Base-by-base conservation (phyloP, 2,888 invertebrate genomes). In the Empis livida region DNA sequence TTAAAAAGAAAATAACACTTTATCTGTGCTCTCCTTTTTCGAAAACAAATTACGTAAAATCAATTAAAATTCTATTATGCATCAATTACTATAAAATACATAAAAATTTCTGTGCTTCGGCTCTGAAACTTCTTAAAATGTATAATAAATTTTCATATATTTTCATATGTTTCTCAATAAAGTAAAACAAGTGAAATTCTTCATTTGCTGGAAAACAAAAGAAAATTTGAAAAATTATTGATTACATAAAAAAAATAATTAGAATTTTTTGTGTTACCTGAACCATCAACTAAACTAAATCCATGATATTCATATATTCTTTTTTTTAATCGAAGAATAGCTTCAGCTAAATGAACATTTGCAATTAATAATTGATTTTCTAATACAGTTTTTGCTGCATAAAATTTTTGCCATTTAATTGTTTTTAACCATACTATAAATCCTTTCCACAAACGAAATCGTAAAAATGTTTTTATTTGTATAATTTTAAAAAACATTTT, bases 361-460 rank as follows among this genome's bases (percentile, higher is more conserved):
- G 82, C 75, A 51, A 83, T 76, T 57, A 90, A 89, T 1, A 89
- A 71, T 61, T 82, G 79, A 38, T 81, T 77, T 15, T 76, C 73
- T 16, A 92, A 64, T 53, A 70, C 71, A 47, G 70, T 71, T 51
- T 78, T 73, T 2, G 82, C 76, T 16, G 71, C 68, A 31, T 70
- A 71, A 46, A 78, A 78, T 64, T 89, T 91, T 49, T 77, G 75
- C 59, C 76, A 80, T 37, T 78, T 68, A 27, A 92, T 77, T 14
- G 79, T 79, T 63, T 83, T 84, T 48, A 77, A 74, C 90, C 90
- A 90, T 1, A 83, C 78, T 58, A 79, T 82, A 63, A 89, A 88
- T 0, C 84, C 81, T 67, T 91, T 86, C 84, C 85, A 85, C 50
- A 77, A 72, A 13, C 82, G 76, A 59, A 81, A 86, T 27, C 77